Percentiles rank a stretch among this genome's conserved stretches.
Evolutionary conservation across 2,888 invertebrate species (phyloP).

Genomic region (Oithona nana): DNA sequence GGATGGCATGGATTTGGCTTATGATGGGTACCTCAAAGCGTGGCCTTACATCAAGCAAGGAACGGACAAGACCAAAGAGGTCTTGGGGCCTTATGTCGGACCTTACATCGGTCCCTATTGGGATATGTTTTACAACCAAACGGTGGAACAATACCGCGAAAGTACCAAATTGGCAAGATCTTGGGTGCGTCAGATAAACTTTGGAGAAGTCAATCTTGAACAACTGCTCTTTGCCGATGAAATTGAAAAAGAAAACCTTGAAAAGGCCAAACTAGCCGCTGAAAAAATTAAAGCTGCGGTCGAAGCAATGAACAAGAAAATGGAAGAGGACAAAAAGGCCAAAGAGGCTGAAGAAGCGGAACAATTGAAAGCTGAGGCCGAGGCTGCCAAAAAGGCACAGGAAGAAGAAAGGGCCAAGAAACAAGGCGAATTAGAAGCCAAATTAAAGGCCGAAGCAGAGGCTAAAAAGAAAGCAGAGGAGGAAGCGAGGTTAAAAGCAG

Average conservation of each 20-base stretch:
- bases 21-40: neutral
- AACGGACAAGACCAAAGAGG: neutral
- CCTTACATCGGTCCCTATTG: neutral
- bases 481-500: neutral
- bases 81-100: neutral
- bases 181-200: neutral
- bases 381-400: neutral
- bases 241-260: neutral
- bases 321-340: neutral
- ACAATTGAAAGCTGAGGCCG: neutral
- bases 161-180: neutral
- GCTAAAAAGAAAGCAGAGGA: slow-evolving; percentile 3
- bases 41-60: neutral
- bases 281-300: neutral
- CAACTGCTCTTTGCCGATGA: neutral
- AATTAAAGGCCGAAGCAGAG: too few species aligned
- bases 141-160: neutral
- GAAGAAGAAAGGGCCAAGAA: neutral
- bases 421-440: neutral
- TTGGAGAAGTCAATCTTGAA: neutral
- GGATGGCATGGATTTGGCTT: neutral
- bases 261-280: neutral
- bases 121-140: neutral
- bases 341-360: neutral
- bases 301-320: neutral